Conservation (phyloP, 2,888 invertebrate genomes). For the Neoscelio sp. region DNA sequence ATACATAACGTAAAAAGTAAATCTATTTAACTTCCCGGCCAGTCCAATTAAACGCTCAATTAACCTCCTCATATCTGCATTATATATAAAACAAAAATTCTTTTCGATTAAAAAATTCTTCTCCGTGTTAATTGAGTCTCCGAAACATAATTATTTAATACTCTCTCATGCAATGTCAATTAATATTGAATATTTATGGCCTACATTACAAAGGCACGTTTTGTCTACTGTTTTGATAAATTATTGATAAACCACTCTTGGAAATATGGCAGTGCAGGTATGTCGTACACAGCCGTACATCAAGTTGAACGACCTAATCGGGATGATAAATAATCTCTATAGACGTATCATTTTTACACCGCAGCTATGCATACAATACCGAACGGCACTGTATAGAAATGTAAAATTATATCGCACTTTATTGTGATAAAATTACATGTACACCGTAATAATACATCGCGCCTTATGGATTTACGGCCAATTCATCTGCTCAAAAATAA, state of each 20-base stretch:
- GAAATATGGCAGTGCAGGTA: neutral
- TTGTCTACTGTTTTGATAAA: constrained; percentile 32
- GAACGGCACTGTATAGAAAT: neutral
- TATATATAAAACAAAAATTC: too few species aligned
- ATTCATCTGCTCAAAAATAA: constrained; percentile 2
- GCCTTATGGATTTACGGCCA: constrained; percentile 5
- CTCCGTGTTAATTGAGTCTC: too few species aligned
- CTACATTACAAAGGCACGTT: constrained; percentile 17
- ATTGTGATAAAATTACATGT: constrained; percentile 1
- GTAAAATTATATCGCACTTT: neutral
- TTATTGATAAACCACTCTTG: constrained; percentile 26
- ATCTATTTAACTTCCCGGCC: too few species aligned
- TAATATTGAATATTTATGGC: constrained; percentile 5
- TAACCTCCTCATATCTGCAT: too few species aligned
- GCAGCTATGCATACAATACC: neutral
- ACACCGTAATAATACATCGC: neutral
- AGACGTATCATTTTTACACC: constrained; percentile 18
- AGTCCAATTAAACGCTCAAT: too few species aligned
- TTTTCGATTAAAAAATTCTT: too few species aligned
- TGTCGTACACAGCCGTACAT: neutral
- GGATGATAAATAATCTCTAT: constrained; percentile 29
- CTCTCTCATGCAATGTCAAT: neutral
- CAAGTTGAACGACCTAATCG: constrained; percentile 43
- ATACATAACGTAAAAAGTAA: too few species aligned
- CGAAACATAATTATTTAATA: neutral